A percentile compares a stretch with the other conserved stretches of the same genome.
phyloP scores from a whole-genome alignment of 2,113 vertebrate species.

The Etia nguti region DNA sequence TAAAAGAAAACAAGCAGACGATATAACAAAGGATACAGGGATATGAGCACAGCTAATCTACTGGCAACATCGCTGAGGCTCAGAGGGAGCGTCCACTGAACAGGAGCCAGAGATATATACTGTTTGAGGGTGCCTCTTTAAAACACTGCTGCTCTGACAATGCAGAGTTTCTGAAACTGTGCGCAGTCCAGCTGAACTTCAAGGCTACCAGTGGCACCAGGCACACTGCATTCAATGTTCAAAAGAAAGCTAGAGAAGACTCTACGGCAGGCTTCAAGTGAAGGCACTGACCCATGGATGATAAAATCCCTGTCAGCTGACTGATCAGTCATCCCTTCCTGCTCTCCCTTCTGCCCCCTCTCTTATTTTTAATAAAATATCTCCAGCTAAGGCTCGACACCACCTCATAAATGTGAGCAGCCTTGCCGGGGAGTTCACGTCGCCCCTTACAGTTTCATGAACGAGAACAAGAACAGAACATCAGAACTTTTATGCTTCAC shows the following conservation, averaged over 20 bases:
- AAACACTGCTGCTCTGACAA: not conserved
- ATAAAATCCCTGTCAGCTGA: conserved; percentile 67
- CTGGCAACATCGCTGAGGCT: conserved; percentile 22
- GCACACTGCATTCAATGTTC: not conserved
- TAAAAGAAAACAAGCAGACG: conserved; percentile 71
- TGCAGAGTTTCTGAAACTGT: not conserved
- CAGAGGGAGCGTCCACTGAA: conserved; percentile 28
- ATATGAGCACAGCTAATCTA: conserved; percentile 62
- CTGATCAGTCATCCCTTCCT: conserved; percentile 41
- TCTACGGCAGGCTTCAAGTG: conserved; percentile 4
- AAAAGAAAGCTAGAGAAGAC: not conserved
- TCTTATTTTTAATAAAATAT: conserved; percentile 31
- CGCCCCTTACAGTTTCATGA: conserved; percentile 5
- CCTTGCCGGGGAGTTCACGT: not conserved
- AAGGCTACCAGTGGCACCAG: not conserved
- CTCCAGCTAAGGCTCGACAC: conserved; percentile 15
- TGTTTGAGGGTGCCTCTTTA: not conserved
- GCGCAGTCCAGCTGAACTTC: not conserved
- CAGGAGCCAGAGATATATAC: not conserved
- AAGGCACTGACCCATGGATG: conserved; percentile 52
- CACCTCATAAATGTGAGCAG: conserved; percentile 13
- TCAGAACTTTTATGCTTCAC: not conserved
- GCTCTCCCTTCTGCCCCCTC: not conserved
- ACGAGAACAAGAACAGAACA: not conserved
- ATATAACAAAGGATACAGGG: conserved; percentile 27